Evolutionary conservation across 2,888 invertebrate species (phyloP).

Genomic region (Chirona hameri): DNA sequence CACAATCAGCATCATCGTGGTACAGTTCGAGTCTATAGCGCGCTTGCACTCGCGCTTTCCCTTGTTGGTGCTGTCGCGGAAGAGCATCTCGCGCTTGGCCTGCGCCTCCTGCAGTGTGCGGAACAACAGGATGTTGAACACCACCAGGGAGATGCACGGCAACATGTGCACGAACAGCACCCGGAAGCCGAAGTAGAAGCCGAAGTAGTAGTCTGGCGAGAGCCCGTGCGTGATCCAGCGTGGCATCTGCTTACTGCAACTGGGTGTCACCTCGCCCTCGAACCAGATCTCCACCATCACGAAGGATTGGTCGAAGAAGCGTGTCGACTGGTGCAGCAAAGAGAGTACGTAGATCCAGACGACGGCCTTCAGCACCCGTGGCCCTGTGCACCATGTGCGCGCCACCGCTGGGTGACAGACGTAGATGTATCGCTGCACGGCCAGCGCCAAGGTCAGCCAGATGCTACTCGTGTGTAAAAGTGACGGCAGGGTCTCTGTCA

Average conservation of each 20-base stretch:
- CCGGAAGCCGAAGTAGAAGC: slow-evolving; percentile 78
- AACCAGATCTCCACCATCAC: slow-evolving; percentile 41
- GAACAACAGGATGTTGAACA: slow-evolving; percentile 82
- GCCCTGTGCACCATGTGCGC: slow-evolving; percentile 64
- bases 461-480: slow-evolving; percentile 92
- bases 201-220: slow-evolving; percentile 72
- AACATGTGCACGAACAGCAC: slow-evolving; percentile 87
- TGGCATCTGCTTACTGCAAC: slow-evolving; percentile 50
- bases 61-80: slow-evolving; percentile 52
- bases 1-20: slow-evolving; percentile 80
- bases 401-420: slow-evolving; percentile 90
- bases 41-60: slow-evolving; percentile 67
- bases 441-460: slow-evolving; percentile 85
- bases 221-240: slow-evolving; percentile 63
- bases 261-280: slow-evolving; percentile 37
- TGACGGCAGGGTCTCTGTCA: slow-evolving; percentile 67
- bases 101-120: slow-evolving; percentile 80
- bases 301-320: slow-evolving; percentile 49
- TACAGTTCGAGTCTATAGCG: slow-evolving; percentile 74
- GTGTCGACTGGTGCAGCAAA: slow-evolving; percentile 73
- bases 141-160: slow-evolving; percentile 82
- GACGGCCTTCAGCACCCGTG: slow-evolving; percentile 72
- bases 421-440: slow-evolving; percentile 89
- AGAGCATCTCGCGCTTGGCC: slow-evolving; percentile 67
- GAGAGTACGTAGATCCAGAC: slow-evolving; percentile 74